Conservation (phyloP, 2,888 invertebrate species). For the Drosophila histrio region DNA sequence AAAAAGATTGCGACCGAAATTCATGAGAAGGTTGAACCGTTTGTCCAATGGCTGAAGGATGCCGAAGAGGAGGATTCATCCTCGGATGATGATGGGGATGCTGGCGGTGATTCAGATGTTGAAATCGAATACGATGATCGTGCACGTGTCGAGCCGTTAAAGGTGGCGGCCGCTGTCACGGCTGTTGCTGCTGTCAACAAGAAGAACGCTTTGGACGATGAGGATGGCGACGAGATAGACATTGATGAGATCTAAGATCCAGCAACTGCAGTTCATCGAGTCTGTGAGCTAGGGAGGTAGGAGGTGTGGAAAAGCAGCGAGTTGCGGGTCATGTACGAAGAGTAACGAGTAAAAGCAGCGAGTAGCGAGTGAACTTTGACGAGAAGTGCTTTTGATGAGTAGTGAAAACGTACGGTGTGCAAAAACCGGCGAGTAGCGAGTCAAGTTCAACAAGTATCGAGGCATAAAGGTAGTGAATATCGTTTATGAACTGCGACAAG, state of each 20-base stretch:
- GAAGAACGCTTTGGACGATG: conserved; percentile 87
- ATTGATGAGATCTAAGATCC: conserved; percentile 93
- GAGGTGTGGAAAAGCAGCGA: neutral
- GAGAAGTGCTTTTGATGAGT: too few species aligned
- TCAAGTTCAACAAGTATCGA: neutral
- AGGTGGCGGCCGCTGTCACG: conserved; percentile 86
- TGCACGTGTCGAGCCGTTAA: conserved; percentile 90
- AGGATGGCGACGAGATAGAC: conserved; percentile 93
- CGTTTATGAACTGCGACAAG: too few species aligned
- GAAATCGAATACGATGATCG: conserved; percentile 96
- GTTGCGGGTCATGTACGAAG: too few species aligned
- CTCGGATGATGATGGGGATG: conserved; percentile 87
- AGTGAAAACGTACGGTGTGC: neutral
- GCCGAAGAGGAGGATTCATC: conserved; percentile 97
- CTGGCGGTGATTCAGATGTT: conserved; percentile 86
- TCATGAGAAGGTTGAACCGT: conserved; percentile 95
- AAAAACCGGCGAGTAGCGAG: neutral
- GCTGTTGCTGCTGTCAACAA: conserved; percentile 81
- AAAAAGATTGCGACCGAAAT: conserved; percentile 96
- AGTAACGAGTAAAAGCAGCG: neutral
- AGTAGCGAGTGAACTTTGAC: neutral
- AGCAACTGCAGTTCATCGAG: conserved; percentile 4
- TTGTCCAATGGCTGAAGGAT: conserved; percentile 98
- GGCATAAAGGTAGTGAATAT: too few species aligned
- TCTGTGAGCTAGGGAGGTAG: neutral